Evolutionary conservation across 23 tunicate species (phyloP).

Genomic region (Botrylloides violaceus): DNA sequence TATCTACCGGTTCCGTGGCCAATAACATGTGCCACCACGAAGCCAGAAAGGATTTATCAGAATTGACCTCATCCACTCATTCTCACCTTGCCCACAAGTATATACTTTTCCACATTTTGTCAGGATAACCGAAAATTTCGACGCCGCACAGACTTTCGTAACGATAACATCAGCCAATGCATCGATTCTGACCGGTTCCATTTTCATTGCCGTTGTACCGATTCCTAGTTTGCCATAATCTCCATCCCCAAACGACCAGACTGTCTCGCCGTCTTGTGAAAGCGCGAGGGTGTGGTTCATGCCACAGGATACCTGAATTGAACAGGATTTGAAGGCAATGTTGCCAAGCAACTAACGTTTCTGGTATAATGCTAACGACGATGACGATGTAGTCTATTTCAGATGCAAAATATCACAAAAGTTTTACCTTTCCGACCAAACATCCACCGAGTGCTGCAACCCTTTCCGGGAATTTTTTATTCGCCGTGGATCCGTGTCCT

Average conservation of each 20-base stretch:
- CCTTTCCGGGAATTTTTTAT: constrained; percentile 81
- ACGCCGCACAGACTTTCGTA: constrained; percentile 63
- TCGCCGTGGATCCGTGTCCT: constrained; percentile 88
- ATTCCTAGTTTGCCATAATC: constrained; percentile 96
- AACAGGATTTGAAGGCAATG: not conserved
- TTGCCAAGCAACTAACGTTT: no score
- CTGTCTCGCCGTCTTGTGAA: constrained; percentile 76
- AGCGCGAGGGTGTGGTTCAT: constrained; percentile 86
- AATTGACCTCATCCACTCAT: not conserved
- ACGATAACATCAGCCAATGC: constrained; percentile 50
- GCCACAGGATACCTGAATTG: constrained; percentile 73
- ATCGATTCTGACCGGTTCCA: constrained; percentile 72
- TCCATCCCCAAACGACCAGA: constrained; percentile 97
- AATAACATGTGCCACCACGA: no score
- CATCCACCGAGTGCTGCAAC: constrained; percentile 51
- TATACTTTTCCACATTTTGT: constrained; percentile 55
- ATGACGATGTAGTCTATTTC: no score
- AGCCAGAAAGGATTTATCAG: not conserved
- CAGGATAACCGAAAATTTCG: constrained; percentile 73
- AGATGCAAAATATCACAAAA: no score
- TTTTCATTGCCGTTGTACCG: constrained; percentile 49
- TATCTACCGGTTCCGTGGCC: no score
- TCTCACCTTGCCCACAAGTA: constrained; percentile 84
- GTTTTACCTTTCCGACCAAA: constrained; percentile 49
- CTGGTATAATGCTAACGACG: no score